Evolutionary conservation across 2,888 invertebrate species (phyloP).

Genomic region (Polyploca ridens): DNA sequence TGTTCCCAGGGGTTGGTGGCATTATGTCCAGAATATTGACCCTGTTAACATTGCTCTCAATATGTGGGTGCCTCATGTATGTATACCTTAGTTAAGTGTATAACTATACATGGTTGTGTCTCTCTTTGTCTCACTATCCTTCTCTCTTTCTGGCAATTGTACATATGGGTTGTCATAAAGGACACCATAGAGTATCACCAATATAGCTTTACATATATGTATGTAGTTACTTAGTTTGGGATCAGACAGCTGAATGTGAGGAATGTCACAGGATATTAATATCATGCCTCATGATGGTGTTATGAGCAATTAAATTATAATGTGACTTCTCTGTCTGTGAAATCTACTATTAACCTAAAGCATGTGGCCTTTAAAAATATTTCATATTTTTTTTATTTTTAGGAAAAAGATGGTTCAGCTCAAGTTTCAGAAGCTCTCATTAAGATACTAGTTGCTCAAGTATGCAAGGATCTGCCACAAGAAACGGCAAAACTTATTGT

Average conservation of each 20-base stretch:
- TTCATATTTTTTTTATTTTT: conserved; percentile 43
- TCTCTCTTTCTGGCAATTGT: too few relatives aligned
- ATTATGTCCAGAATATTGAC: conserved; percentile 96
- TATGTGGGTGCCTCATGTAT: conserved; percentile 90
- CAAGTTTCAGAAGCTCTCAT: conserved; percentile 87
- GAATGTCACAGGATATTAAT: too few relatives aligned
- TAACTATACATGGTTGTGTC: background rate
- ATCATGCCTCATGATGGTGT: too few relatives aligned
- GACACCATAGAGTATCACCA: too few relatives aligned
- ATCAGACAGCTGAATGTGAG: too few relatives aligned
- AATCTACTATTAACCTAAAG: too few relatives aligned
- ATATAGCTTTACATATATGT: too few relatives aligned
- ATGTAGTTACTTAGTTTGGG: too few relatives aligned
- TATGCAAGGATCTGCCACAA: conserved; percentile 82
- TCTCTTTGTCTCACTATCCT: background rate
- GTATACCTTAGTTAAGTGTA: conserved; percentile 27
- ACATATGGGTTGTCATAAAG: too few relatives aligned
- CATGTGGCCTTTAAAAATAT: too few relatives aligned
- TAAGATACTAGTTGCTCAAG: conserved; percentile 86
- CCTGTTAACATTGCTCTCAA: conserved; percentile 86
- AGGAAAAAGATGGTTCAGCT: conserved; percentile 79
- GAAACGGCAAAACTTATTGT: conserved; percentile 79
- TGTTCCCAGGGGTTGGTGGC: conserved; percentile 98
- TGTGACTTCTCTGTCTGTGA: too few relatives aligned
- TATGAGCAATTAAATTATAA: too few relatives aligned